Base-by-base conservation (phyloP, 2,888 invertebrate genomes). In the Macrosoma leucophasiata region DNA sequence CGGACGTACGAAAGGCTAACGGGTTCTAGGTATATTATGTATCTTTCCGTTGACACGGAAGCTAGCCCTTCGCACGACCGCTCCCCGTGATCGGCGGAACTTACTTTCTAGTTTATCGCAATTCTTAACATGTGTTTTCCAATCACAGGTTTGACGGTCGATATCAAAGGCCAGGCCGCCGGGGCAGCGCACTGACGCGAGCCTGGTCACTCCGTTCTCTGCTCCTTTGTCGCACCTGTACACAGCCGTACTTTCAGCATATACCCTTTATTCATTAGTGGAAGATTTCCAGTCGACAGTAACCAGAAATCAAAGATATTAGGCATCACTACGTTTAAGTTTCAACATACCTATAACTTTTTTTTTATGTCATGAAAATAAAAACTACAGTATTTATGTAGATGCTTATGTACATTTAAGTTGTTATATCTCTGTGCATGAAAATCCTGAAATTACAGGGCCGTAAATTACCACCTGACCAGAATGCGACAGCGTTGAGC, bases 41-140 rank as follows among this genome's bases (percentile, higher is more conserved):
- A 46, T 39, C 52, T 58, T 61, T 47, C 55, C 55, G 43, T 55
- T 43, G 40, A 47, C 44, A 52, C 69, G 70, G 76, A 73, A 69
- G 60, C 52, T 62, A 74, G 73, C 78, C 78, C 77, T 76, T 64
- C 76, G 76, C 58, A 66, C 63, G 63, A 55, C 69, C 79, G 70
- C 74, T 82, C 71, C 82, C 77, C 62, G 46, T 46, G 56, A 62
- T 56, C 38, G 52, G 50, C 57, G 60, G 69, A 81, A 91, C 95
- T 96, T 93, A 96, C 96, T 96, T 89, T 95, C 95, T 86, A 91
- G 62, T 84, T 90, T 87, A 87, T 95, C 92, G 89, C 96, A 96
- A 90, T 95, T 96, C 90, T 94, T 94, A 86, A 96, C 96, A 88
- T 95, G 89, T 73, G 94, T 90, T 90, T 93, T 96, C 96, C 96